Percentiles rank a stretch among this genome's conserved stretches.
These are phyloP conservation scores for Remorina albescens DNA, from an alignment of 2,797 vertebrate genomes.

Conservation along the genomic window DNA sequence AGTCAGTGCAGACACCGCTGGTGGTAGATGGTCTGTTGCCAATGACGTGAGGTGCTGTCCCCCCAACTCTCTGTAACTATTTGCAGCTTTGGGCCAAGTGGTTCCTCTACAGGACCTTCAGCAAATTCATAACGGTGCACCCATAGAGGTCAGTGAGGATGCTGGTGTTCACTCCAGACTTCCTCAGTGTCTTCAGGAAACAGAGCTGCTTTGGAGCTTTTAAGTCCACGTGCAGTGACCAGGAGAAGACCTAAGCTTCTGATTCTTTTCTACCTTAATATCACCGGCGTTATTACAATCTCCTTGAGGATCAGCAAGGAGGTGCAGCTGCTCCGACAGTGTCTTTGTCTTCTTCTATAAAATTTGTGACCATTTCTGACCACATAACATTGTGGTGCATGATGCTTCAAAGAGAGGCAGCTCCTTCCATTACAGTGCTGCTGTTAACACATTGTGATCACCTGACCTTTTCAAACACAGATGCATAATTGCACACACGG, in stretches of 20 bases:
- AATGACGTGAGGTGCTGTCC: not conserved
- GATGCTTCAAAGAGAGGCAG: conserved; percentile 17
- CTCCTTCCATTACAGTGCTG: conserved; percentile 30
- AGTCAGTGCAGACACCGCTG: not conserved
- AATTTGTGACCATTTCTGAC: conserved; percentile 16
- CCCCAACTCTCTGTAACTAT: not conserved
- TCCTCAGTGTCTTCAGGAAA: not conserved
- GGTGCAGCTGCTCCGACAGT: too few species aligned
- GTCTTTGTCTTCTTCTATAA: not conserved
- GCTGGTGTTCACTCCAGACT: too few species aligned
- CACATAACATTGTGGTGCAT: not conserved
- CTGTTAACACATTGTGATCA: conserved; percentile 53
- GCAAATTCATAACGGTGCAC: not conserved
- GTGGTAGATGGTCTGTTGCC: not conserved
- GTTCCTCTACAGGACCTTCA: not conserved
- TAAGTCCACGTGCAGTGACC: too few species aligned
- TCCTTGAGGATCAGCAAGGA: too few species aligned
- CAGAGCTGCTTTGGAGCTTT: too few species aligned
- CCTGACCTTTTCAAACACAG: conserved; percentile 67
- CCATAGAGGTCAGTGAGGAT: not conserved
- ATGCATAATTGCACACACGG: conserved; percentile 33
- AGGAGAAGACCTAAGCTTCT: not conserved
- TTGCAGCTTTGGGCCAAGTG: not conserved
- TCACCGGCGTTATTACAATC: not conserved
- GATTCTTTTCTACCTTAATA: not conserved